Evolutionary conservation across 1,140 invertebrate species (phyloP).

Genomic region (Papilio glaucus): DNA sequence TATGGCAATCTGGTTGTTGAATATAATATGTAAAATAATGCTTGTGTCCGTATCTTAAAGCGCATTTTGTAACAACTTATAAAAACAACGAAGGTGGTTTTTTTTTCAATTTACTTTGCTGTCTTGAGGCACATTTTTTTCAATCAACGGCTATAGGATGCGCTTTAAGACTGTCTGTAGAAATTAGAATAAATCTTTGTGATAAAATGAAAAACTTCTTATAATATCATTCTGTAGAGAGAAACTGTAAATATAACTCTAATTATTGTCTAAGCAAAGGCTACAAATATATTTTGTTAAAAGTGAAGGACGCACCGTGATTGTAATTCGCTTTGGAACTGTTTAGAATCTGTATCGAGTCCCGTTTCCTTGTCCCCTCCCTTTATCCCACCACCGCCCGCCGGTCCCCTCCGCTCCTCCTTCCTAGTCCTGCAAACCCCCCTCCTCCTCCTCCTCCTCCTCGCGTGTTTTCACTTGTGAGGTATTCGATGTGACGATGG

Average conservation of each 20-base stretch:
- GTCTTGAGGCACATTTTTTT: background rate
- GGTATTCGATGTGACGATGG: slow-evolving; percentile 73
- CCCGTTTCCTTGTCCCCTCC: no score
- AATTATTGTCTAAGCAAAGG: slow-evolving; percentile 72
- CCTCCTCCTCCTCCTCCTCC: slow-evolving; percentile 56
- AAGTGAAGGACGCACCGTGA: slow-evolving; percentile 62
- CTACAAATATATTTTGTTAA: slow-evolving; percentile 79
- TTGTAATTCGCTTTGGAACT: slow-evolving; percentile 64
- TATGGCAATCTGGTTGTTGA: slow-evolving; percentile 70
- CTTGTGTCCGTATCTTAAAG: slow-evolving; percentile 54
- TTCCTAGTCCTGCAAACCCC: no score
- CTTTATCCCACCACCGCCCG: slow-evolving; percentile 56
- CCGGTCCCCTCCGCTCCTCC: slow-evolving; percentile 25
- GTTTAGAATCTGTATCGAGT: slow-evolving; percentile 17
- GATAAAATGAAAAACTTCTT: slow-evolving; percentile 65
- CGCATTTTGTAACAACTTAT: slow-evolving; percentile 44
- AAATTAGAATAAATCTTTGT: slow-evolving; percentile 73
- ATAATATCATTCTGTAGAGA: slow-evolving; percentile 75
- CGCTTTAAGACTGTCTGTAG: slow-evolving; percentile 63
- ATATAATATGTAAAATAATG: slow-evolving; percentile 66
- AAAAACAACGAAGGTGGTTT: background rate
- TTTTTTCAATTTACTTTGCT: background rate
- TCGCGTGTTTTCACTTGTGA: slow-evolving; percentile 48
- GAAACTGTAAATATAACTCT: slow-evolving; percentile 71
- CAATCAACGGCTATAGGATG: slow-evolving; percentile 46